Conservation (phyloP, 2,113 vertebrate species). For the Cromileptes altivelis region DNA sequence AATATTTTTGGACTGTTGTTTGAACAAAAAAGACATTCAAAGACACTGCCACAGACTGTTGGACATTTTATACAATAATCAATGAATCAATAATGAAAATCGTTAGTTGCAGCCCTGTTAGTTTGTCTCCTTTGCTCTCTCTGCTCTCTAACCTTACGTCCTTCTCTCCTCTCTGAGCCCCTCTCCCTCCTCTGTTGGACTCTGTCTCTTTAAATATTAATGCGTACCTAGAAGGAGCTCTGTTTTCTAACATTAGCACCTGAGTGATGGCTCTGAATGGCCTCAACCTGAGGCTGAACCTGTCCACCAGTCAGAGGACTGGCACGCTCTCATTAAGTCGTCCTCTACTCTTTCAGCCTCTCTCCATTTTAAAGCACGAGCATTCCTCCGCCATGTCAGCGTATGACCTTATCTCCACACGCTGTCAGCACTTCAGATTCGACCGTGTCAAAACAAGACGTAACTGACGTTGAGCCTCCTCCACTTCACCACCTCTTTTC, state of each 20-base stretch:
- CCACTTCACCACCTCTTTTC: background rate
- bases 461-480: conserved; percentile 7
- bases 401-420: conserved; percentile 11
- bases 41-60: background rate
- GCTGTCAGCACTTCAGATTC: conserved; percentile 40
- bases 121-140: background rate
- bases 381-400: conserved; percentile 16
- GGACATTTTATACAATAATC: background rate
- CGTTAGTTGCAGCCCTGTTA: background rate
- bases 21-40: background rate
- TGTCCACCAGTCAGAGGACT: conserved; percentile 3
- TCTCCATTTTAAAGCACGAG: conserved; percentile 7
- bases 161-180: background rate
- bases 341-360: conserved; percentile 35
- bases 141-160: background rate
- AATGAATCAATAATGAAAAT: background rate
- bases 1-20: too few relatives aligned
- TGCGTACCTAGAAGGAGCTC: background rate
- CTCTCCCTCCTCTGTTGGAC: background rate
- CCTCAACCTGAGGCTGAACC: conserved; percentile 45
- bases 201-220: conserved; percentile 27
- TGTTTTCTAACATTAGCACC: conserved; percentile 21
- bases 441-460: conserved; percentile 58
- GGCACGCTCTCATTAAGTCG: conserved; percentile 29
- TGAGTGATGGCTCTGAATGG: conserved; percentile 19